phyloP scores from a whole-genome alignment of 2,888 invertebrate species.

The Drosophila picticornis region DNA sequence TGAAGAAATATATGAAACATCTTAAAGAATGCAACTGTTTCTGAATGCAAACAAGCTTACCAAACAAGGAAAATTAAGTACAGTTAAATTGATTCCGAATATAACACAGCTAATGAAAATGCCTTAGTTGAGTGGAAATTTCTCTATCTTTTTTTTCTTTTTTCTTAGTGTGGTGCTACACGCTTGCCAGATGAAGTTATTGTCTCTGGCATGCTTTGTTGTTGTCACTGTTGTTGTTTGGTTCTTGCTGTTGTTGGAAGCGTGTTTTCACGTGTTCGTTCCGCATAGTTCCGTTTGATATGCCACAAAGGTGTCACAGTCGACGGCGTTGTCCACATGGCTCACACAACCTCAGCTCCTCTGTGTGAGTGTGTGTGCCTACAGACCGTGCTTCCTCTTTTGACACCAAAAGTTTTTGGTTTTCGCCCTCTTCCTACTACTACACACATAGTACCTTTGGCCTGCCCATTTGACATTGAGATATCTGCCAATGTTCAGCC shows the following conservation, averaged over 20 bases:
- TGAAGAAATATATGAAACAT: neutral
- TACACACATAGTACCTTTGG: slow-evolving; percentile 9
- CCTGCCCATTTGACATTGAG: slow-evolving; percentile 50
- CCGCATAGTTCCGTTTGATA: slow-evolving; percentile 81
- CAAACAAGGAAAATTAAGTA: neutral
- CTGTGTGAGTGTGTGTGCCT: slow-evolving; percentile 2
- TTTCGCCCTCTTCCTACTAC: neutral
- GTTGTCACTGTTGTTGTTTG: slow-evolving; percentile 32
- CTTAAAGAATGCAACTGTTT: neutral
- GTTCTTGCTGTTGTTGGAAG: slow-evolving; percentile 36
- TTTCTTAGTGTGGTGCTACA: neutral
- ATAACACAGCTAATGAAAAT: neutral
- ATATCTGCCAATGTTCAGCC: slow-evolving; percentile 34
- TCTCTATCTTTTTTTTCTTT: neutral
- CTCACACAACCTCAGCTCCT: slow-evolving; percentile 47
- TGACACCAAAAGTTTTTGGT: slow-evolving; percentile 42
- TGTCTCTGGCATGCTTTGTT: slow-evolving; percentile 70
- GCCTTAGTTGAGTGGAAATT: neutral
- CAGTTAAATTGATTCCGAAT: neutral
- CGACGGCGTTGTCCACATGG: slow-evolving; percentile 60
- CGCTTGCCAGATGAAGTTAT: slow-evolving; percentile 71
- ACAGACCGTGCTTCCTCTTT: slow-evolving; percentile 47
- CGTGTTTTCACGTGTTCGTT: slow-evolving; percentile 79
- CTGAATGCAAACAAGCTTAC: neutral
- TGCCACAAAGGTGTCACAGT: slow-evolving; percentile 76